Evolutionary conservation across 2,888 invertebrate genomes (phyloP).

Genomic region (Nemotelus pantherinus): DNA sequence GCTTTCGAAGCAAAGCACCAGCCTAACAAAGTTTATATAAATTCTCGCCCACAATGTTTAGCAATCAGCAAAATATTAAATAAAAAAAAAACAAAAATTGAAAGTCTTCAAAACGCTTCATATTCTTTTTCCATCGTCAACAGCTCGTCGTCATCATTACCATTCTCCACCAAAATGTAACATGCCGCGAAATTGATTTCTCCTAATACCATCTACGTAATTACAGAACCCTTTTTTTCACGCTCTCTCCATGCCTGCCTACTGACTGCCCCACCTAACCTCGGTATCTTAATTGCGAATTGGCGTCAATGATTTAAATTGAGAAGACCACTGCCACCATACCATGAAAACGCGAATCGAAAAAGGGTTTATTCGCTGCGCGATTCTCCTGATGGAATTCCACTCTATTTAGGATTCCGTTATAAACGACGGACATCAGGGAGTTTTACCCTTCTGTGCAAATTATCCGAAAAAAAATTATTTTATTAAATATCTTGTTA

Average conservation of each 20-base stretch:
- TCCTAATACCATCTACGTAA: slow-evolving; percentile 2
- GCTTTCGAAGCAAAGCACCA: no score
- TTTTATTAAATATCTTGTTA: slow-evolving; percentile 43
- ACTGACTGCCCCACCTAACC: no score
- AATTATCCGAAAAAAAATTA: slow-evolving; percentile 22
- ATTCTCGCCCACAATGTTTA: no score
- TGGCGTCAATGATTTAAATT: slow-evolving; percentile 31
- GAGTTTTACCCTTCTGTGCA: not conserved
- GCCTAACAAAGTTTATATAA: no score
- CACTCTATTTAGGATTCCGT: not conserved
- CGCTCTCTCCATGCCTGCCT: not conserved
- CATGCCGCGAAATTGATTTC: slow-evolving; percentile 21
- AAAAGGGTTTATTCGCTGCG: not conserved
- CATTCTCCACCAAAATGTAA: not conserved
- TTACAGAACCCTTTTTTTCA: not conserved
- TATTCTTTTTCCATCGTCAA: no score
- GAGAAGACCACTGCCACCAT: slow-evolving; percentile 16
- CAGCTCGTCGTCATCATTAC: not conserved
- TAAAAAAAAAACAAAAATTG: no score
- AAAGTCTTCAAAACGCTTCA: no score
- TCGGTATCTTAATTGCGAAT: slow-evolving; percentile 27
- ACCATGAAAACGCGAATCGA: not conserved
- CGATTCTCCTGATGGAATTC: not conserved
- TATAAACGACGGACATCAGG: not conserved
- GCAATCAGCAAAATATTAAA: no score